phyloP scores from a whole-genome alignment of 2,888 invertebrate species.

The Steromphala cineraria region DNA sequence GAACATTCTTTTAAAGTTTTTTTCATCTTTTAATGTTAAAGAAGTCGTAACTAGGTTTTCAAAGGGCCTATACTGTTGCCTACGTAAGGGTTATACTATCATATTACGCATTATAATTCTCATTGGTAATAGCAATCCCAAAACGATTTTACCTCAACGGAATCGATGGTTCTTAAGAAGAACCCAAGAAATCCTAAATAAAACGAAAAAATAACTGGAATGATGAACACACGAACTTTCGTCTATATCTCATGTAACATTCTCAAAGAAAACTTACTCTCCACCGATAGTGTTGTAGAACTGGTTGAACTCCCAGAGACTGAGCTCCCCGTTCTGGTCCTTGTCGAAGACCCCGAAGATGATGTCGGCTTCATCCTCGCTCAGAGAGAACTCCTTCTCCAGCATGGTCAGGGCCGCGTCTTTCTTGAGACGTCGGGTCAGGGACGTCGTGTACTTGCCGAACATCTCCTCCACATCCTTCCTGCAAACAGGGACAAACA shows the following conservation, averaged over 20 bases:
- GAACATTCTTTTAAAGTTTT: too few species aligned
- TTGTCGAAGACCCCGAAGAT: conserved; percentile 67
- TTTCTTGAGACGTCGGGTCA: conserved; percentile 57
- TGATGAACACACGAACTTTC: background rate
- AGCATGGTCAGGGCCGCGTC: conserved; percentile 57
- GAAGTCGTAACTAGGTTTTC: too few species aligned
- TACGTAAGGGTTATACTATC: too few species aligned
- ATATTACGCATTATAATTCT: too few species aligned
- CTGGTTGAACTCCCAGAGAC: conserved; percentile 68
- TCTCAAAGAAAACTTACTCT: conserved; percentile 45
- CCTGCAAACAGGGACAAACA: conserved; percentile 40
- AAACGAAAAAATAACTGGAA: too few species aligned
- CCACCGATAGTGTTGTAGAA: conserved; percentile 60
- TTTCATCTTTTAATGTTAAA: too few species aligned
- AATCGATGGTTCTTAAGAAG: too few species aligned
- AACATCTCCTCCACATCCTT: conserved; percentile 61
- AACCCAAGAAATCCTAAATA: too few species aligned
- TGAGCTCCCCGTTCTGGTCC: conserved; percentile 59
- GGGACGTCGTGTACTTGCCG: conserved; percentile 59
- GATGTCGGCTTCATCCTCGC: conserved; percentile 45
- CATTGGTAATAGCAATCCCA: too few species aligned
- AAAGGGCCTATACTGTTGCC: too few species aligned
- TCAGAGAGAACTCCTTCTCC: conserved; percentile 55
- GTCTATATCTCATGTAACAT: background rate
- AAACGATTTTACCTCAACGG: too few species aligned